These are phyloP conservation scores for Phyto melanocephala DNA, from an alignment of 2,888 invertebrate species.

Conservation along the genomic window DNA sequence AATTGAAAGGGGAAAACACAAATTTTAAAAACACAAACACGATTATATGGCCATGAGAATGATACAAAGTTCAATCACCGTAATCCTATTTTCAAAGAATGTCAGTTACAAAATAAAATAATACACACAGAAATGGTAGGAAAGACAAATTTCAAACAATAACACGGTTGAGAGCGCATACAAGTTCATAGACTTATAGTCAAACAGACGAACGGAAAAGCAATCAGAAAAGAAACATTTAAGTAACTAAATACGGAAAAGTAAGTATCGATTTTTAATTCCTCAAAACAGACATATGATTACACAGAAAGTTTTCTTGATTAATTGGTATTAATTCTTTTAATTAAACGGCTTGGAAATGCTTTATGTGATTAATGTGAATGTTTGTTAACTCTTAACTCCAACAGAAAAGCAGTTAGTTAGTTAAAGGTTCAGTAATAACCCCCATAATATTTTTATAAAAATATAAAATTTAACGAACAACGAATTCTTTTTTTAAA, in stretches of 20 bases:
- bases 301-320: not conserved
- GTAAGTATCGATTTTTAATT: not conserved
- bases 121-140: not conserved
- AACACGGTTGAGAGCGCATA: constrained; percentile 1
- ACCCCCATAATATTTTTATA: no score
- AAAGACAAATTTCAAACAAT: constrained; percentile 12
- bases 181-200: constrained; percentile 13
- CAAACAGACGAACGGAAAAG: not conserved
- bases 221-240: not conserved
- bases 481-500: no score
- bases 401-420: no score
- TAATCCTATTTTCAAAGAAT: no score
- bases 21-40: not conserved
- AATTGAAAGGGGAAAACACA: no score
- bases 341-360: no score
- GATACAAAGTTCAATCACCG: no score
- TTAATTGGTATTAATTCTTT: no score
- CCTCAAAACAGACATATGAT: not conserved
- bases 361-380: no score
- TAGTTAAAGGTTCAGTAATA: no score
- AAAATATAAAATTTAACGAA: no score
- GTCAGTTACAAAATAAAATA: not conserved
- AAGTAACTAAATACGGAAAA: not conserved
- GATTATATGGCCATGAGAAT: not conserved
- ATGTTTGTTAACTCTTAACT: no score